phyloP scores from a whole-genome alignment of 2,113 vertebrate genomes.

The Corythoichthys haematopterus region DNA sequence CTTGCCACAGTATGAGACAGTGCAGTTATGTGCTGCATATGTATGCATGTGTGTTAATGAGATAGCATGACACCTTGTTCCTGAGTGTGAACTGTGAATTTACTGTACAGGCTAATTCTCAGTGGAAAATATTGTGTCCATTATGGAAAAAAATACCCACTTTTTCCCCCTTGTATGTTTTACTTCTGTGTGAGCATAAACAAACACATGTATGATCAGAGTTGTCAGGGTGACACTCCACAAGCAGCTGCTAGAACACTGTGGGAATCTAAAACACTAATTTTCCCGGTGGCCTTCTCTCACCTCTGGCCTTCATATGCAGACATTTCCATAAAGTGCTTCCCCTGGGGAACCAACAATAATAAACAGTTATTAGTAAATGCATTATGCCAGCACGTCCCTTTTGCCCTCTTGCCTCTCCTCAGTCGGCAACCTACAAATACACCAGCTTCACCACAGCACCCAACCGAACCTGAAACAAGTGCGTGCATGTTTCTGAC shows the following conservation, averaged over 20 bases:
- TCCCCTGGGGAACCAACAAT: constrained; percentile 67
- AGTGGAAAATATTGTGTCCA: constrained; percentile 14
- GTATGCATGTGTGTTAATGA: constrained; percentile 25
- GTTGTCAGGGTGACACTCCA: constrained; percentile 36
- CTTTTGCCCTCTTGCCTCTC: constrained; percentile 60
- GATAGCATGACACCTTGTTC: constrained; percentile 28
- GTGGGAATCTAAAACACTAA: constrained; percentile 61
- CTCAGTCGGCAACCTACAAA: constrained; percentile 58
- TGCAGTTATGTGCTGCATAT: constrained; percentile 23
- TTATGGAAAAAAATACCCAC: not conserved
- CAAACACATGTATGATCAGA: constrained; percentile 30
- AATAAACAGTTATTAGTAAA: constrained; percentile 76
- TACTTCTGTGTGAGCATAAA: constrained; percentile 29
- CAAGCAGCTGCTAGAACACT: constrained; percentile 37
- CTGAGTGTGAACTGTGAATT: constrained; percentile 38
- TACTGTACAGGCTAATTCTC: constrained; percentile 4
- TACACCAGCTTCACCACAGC: constrained; percentile 39
- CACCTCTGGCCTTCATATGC: constrained; percentile 61
- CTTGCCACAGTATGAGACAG: constrained; percentile 40
- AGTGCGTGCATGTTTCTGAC: constrained; percentile 41
- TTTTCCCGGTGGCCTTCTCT: constrained; percentile 59
- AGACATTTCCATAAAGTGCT: constrained; percentile 69
- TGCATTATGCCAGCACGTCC: constrained; percentile 67
- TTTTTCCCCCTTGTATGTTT: constrained; percentile 3
- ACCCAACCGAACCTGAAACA: constrained; percentile 47